phyloP scores from a whole-genome alignment of 2,113 vertebrate genomes.

The Pangasianodon hypophthalmus region DNA sequence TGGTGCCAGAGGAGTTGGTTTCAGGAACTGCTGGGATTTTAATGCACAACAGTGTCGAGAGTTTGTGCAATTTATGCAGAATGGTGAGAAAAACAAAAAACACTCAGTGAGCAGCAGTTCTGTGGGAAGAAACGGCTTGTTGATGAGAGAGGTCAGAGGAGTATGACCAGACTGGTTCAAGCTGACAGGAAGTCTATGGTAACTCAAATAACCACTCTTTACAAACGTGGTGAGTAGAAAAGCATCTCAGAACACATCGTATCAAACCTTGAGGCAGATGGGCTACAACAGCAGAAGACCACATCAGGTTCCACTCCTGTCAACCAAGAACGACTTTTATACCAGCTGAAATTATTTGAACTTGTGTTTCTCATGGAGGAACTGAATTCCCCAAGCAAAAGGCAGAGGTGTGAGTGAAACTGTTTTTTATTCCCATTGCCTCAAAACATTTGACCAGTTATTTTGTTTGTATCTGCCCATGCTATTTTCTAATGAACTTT shows the following conservation, averaged over 20 bases:
- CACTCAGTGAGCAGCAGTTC: background rate
- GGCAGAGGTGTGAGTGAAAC: background rate
- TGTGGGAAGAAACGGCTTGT: background rate
- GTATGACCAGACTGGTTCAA: background rate
- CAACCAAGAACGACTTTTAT: background rate
- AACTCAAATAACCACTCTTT: background rate
- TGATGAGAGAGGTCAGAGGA: background rate
- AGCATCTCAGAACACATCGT: background rate
- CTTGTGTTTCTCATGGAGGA: background rate
- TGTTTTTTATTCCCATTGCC: background rate
- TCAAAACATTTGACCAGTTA: background rate
- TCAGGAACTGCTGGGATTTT: slow-evolving; percentile 4
- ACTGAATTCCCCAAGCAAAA: background rate
- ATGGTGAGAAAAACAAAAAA: background rate
- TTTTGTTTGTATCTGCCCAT: background rate
- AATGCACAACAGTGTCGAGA: background rate
- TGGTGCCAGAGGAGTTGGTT: background rate
- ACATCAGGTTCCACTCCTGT: background rate
- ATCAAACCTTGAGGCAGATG: background rate
- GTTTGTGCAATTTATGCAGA: background rate
- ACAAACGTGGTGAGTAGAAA: background rate
- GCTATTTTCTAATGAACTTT: background rate
- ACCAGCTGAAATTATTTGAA: background rate
- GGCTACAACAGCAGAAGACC: background rate
- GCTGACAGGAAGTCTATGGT: background rate